Percentiles rank a stretch among this genome's conserved stretches.
Conservation (phyloP, 2,888 invertebrate species). For the Caenorhabditis zanzibari region DNA sequence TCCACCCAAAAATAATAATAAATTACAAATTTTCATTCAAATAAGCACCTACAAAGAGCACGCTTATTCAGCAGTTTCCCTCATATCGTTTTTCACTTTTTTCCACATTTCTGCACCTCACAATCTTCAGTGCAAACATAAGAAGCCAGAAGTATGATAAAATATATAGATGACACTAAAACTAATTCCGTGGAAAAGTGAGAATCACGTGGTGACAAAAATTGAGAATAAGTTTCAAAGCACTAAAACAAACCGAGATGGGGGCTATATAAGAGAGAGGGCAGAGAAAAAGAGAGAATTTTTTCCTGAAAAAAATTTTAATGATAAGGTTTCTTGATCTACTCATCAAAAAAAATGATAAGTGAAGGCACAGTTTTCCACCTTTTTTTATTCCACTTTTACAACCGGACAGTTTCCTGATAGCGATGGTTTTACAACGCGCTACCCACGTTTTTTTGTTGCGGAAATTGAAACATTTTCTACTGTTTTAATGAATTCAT, state of each 20-base stretch:
- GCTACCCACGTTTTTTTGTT: neutral
- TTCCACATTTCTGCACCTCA: neutral
- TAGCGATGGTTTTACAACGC: neutral
- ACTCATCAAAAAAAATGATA: slow-evolving; percentile 32
- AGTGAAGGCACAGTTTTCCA: slow-evolving; percentile 19
- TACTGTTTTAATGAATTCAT: neutral
- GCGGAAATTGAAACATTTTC: no score
- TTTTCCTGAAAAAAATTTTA: neutral
- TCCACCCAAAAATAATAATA: neutral
- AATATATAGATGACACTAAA: neutral
- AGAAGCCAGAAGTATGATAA: neutral
- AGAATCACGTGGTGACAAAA: slow-evolving; percentile 25
- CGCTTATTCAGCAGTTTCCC: slow-evolving; percentile 9
- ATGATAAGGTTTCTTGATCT: slow-evolving; percentile 21
- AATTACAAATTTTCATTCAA: slow-evolving; percentile 11
- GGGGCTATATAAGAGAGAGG: slow-evolving; percentile 7
- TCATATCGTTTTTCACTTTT: neutral
- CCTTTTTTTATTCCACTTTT: slow-evolving; percentile 31
- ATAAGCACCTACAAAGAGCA: slow-evolving; percentile 8
- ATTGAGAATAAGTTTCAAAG: slow-evolving; percentile 4
- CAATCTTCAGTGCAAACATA: slow-evolving; percentile 16
- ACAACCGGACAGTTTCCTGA: slow-evolving; percentile 5
- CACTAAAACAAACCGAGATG: slow-evolving; percentile 24
- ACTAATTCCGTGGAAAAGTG: slow-evolving; percentile 5
- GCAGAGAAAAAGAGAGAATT: neutral